Evolutionary conservation across 2,888 invertebrate species (phyloP).

Genomic region (Rhorus exstirpatorius): DNA sequence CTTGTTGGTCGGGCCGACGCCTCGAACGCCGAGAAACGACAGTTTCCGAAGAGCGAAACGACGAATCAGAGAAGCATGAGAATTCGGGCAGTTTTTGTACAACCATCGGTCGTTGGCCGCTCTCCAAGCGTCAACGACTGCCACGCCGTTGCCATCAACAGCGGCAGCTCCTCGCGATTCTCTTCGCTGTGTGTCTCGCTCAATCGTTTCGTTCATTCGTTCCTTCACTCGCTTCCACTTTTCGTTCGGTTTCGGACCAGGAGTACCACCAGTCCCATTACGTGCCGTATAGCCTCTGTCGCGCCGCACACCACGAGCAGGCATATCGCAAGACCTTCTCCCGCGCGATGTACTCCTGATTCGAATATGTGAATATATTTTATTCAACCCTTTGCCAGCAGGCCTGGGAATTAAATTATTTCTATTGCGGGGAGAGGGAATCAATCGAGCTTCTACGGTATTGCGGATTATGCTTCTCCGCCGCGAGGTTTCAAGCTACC

Average conservation of each 20-base stretch:
- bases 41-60: constrained; percentile 82
- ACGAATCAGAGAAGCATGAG: constrained; percentile 82
- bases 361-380: constrained; percentile 86
- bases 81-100: constrained; percentile 17
- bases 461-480: constrained; percentile 9
- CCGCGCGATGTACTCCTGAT: constrained; percentile 80
- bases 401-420: constrained; percentile 84
- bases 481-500: background rate
- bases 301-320: constrained; percentile 10
- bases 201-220: background rate
- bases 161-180: constrained; percentile 27
- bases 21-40: constrained; percentile 76
- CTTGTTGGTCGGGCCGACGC: constrained; percentile 72
- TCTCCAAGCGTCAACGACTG: constrained; percentile 9
- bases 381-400: constrained; percentile 85
- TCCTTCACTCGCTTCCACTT: constrained; percentile 43
- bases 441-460: constrained; percentile 16
- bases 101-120: constrained; percentile 9
- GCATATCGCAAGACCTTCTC: constrained; percentile 78
- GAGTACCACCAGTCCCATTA: constrained; percentile 25
- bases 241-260: constrained; percentile 30
- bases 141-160: background rate
- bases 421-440: constrained; percentile 58
- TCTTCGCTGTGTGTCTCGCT: constrained; percentile 42
- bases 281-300: constrained; percentile 29